Evolutionary conservation across 1,140 invertebrate genomes (phyloP).

Genomic region (Heliconius eleuchia): DNA sequence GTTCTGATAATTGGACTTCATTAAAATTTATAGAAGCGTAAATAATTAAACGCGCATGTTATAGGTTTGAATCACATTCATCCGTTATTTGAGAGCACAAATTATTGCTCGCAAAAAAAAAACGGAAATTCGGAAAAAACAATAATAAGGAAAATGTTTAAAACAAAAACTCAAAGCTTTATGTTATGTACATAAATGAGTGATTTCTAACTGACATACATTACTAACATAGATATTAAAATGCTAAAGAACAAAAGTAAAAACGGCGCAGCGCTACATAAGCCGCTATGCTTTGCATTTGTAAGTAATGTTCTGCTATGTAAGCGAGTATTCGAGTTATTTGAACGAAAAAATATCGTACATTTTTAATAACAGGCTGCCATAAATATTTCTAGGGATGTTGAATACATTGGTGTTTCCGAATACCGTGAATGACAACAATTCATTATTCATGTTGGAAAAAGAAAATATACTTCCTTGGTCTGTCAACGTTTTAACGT

Average conservation of each 20-base stretch:
- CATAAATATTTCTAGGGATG: background rate
- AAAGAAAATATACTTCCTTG: background rate
- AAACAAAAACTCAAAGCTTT: background rate
- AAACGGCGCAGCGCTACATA: background rate
- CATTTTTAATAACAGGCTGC: background rate
- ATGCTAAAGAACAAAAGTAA: conserved; percentile 1
- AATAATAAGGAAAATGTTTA: background rate
- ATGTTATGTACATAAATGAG: too few species aligned
- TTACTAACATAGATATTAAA: background rate
- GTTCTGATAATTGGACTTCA: too few species aligned
- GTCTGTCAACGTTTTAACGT: background rate
- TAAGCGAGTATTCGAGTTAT: background rate
- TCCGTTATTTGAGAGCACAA: too few species aligned
- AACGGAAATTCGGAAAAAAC: too few species aligned
- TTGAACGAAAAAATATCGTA: conserved; percentile 1
- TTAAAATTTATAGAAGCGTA: too few species aligned
- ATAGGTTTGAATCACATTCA: too few species aligned
- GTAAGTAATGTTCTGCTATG: background rate
- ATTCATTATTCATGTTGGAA: background rate
- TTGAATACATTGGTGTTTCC: background rate
- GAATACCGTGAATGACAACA: background rate
- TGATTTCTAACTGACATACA: background rate
- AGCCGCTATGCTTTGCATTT: background rate
- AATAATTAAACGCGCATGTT: too few species aligned
- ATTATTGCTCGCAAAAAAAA: too few species aligned